Evolutionary conservation across 1,140 invertebrate species (phyloP).

Genomic region (Battus philenor): DNA sequence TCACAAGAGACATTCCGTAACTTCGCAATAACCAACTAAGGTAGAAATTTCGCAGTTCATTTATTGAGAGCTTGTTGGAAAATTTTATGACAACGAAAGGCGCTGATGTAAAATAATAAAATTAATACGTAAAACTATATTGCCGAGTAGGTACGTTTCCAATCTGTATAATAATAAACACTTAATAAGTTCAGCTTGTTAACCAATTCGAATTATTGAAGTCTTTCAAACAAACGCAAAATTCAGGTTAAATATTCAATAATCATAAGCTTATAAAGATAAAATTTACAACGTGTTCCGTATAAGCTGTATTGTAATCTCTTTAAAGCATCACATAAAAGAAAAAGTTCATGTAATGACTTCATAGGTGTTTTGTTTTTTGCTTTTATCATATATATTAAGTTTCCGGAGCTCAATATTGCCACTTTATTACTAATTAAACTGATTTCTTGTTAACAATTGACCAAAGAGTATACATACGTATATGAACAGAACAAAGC

Average conservation of each 20-base stretch:
- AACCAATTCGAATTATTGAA: slow-evolving; percentile 13
- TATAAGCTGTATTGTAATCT: slow-evolving; percentile 16
- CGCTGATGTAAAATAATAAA: slow-evolving; percentile 4
- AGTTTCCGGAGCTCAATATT: neutral
- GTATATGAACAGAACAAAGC: too few relatives aligned
- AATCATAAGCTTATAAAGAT: slow-evolving; percentile 15
- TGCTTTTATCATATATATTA: slow-evolving; percentile 7
- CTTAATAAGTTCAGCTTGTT: slow-evolving; percentile 12
- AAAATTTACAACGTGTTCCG: slow-evolving; percentile 15
- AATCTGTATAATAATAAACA: slow-evolving; percentile 12
- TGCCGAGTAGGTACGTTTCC: neutral
- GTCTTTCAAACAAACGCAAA: slow-evolving; percentile 9
- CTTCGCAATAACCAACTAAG: too few relatives aligned
- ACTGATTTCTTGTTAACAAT: neutral
- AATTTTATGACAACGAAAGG: slow-evolving; percentile 10
- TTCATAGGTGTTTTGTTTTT: slow-evolving; percentile 12
- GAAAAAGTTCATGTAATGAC: slow-evolving; percentile 10
- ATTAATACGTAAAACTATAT: slow-evolving; percentile 10
- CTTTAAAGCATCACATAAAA: slow-evolving; percentile 14
- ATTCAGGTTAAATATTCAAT: slow-evolving; percentile 16
- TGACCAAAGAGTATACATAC: too few relatives aligned
- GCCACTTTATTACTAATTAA: neutral
- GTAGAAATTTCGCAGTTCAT: slow-evolving; percentile 11
- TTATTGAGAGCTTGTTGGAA: slow-evolving; percentile 10
- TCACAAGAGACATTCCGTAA: too few relatives aligned